Evolutionary conservation across 1,140 invertebrate genomes (phyloP).

Genomic region (Andricus grossulariae): DNA sequence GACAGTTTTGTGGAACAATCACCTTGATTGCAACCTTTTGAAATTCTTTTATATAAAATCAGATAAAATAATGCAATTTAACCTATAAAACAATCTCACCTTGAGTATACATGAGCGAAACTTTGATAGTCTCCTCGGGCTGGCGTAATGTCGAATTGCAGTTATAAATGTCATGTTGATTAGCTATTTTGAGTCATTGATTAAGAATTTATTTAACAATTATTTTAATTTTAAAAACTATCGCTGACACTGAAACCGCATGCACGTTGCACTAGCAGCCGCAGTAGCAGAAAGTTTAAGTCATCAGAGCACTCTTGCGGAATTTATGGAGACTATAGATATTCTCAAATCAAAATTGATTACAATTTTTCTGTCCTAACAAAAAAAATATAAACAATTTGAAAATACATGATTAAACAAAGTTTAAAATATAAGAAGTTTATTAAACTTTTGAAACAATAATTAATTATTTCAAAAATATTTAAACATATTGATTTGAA

Average conservation of each 20-base stretch:
- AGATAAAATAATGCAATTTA: constrained; percentile 4
- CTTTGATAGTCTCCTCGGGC: constrained; percentile 32
- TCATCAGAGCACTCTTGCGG: too few species aligned
- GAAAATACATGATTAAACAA: too few species aligned
- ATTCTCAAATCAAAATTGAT: too few species aligned
- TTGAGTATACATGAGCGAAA: constrained; percentile 31
- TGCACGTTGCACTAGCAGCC: background rate
- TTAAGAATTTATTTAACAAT: background rate
- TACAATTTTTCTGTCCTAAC: too few species aligned
- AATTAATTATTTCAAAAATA: too few species aligned
- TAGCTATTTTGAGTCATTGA: background rate
- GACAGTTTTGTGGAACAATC: too few species aligned
- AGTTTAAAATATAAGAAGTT: too few species aligned
- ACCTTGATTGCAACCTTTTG: background rate
- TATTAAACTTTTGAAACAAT: too few species aligned
- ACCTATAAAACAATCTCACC: constrained; percentile 42
- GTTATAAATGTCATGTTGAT: constrained; percentile 16
- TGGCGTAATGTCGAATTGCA: constrained; percentile 1
- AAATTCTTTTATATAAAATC: background rate
- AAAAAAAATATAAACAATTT: too few species aligned
- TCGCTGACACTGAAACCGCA: background rate
- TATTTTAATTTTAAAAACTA: background rate
- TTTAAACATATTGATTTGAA: too few species aligned
- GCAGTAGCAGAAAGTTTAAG: background rate
- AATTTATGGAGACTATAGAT: too few species aligned